These are phyloP conservation scores for Tetramorium parvispinum DNA, from an alignment of 1,140 invertebrate genomes.

Conservation along the genomic window DNA sequence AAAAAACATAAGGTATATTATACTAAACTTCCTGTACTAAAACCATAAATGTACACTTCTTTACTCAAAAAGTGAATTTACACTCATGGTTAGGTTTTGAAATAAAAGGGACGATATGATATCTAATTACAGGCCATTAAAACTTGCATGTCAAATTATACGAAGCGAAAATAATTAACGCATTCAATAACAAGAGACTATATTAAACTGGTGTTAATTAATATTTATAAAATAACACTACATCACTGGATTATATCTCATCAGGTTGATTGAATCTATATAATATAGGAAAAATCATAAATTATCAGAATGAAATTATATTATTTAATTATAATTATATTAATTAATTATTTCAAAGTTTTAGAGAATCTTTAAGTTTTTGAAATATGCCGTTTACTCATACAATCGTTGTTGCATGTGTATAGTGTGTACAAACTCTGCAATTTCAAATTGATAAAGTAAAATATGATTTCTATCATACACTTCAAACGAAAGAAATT, in stretches of 20 bases:
- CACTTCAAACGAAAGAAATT: background rate
- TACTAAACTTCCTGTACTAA: too few species aligned
- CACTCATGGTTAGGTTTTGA: too few species aligned
- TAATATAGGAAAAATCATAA: background rate
- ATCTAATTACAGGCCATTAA: constrained; percentile 42
- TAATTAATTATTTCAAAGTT: background rate
- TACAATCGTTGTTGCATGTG: background rate
- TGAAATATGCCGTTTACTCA: background rate
- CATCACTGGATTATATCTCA: background rate
- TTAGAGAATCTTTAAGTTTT: background rate
- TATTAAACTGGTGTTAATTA: constrained; percentile 38
- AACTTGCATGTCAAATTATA: constrained; percentile 40
- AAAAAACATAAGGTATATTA: too few species aligned
- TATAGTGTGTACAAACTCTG: background rate
- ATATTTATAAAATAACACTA: constrained; percentile 45
- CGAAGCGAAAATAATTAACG: constrained; percentile 28
- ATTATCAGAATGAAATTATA: background rate
- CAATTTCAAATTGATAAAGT: background rate
- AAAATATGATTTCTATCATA: constrained; percentile 8
- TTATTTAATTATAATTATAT: too few species aligned
- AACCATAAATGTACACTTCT: too few species aligned
- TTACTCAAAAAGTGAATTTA: too few species aligned
- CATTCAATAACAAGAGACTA: constrained; percentile 27
- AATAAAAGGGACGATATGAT: background rate
- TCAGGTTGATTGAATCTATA: background rate